Evolutionary conservation across 23 tunicate genomes (phyloP), one percentile per base, ranked within the genome.

Genomic region (Halocynthia roretzi): DNA sequence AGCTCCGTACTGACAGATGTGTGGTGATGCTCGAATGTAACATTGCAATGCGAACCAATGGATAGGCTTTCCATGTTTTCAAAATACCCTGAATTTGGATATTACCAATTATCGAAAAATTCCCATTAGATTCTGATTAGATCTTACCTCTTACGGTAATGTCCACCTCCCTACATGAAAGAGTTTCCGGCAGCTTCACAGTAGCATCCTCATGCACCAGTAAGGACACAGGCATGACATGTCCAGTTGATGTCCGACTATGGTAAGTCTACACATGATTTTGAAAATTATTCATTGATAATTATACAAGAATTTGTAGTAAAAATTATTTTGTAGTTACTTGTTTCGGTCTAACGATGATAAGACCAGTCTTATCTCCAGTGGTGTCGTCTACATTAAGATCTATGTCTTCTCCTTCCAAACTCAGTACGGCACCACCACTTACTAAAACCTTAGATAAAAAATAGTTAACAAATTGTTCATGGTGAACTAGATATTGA

Each of bases 31-130:
- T 76, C 80, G 18, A 76, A 53, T 5, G 67, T 40, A 11, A 76
- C 80, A 31, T 56, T 18, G 67, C 80, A 76, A 22, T 55, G 68
- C 0, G 80, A 76, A 10, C 80, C 80, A 44, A 76, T 76, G 50
- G 56, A 58, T 12, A 76, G 80, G 14, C 62, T 52, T 10, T 76
- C 80, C 10, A 76, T 56, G 44, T 76, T 57, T 31, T 56, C 67
- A 14, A 76, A 8, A 7, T 54, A 58, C 22, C 80, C 80, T 76
- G 67, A 18, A 15, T 60, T 60, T 15, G 1, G 4, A 60, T 15
- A 60, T 60, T n/a, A n/a, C n/a, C n/a, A n/a, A n/a, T n/a, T n/a
- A n/a, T n/a, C n/a, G n/a, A n/a, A n/a, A n/a, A n/a, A n/a, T n/a
- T n/a, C n/a, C n/a, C n/a, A n/a, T n/a, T n/a, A 60, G 17, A 60